Base-by-base conservation (phyloP, 2,797 vertebrate genomes). In the Anguilla marmorata region DNA sequence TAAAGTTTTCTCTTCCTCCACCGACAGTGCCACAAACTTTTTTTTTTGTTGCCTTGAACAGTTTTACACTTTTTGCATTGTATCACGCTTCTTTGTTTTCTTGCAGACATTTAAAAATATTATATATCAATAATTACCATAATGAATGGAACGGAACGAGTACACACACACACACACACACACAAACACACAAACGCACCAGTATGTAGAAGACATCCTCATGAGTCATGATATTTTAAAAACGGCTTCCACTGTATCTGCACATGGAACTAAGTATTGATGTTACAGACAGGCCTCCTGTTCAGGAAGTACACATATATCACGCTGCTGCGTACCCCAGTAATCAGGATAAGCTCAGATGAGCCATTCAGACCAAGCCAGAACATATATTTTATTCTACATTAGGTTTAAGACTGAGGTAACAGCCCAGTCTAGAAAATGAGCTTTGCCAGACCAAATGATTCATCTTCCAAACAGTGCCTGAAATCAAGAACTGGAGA, bases 381-480 rank as follows among this genome's bases (percentile, higher is more conserved):
- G 1, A 0, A 4, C 12, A 7, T 45, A 37, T 37, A 79, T 79
- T 79, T 79, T 79, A 79, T 45, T 79, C 74, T 45, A 74, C 14
- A 16, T 74, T 74, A 30, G 30, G 37, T 45, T 79, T 41, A 19
- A 76, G 14, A 41, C 33, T 79, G 14, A 41, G 37, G 74, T 21
- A 79, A 21, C 74, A 79, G 74, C 33, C 21, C 14, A 41, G 37
- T 74, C 30, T 74, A 14, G 14, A 37, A 12, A 79, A 79, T 79
- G 30, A 79, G 74, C 74, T 79, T 45, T 41, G 74, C 33, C 74
- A 79, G 74, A 41, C 74, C 33, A 79, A 79, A 41, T 79, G 33
- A 79, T 79, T 37, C 33, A 41, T 21, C 33, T 79, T 79, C 74
- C 33, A 50, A 79, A 12, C 4, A 79, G 21, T 24, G 37, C 12